Evolutionary conservation across 1,140 invertebrate species (phyloP).

Genomic region (Drosophila ogumai): DNA sequence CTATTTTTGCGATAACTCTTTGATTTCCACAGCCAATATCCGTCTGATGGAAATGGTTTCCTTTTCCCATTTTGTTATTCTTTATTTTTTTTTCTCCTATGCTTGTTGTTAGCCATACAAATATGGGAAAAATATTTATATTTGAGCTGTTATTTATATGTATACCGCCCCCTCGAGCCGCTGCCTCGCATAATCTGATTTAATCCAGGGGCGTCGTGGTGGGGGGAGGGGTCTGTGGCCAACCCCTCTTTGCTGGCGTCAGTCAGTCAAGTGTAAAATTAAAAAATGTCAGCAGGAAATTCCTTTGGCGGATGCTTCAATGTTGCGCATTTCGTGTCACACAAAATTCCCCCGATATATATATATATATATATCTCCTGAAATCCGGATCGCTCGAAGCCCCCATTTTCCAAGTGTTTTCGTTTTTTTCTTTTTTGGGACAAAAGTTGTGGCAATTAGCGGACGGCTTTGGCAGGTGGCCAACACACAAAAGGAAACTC

Average conservation of each 20-base stretch:
- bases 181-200: slow-evolving; percentile 56
- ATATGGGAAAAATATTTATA: slow-evolving; percentile 37
- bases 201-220: slow-evolving; percentile 48
- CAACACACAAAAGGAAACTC: slow-evolving; percentile 55
- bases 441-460: slow-evolving; percentile 67
- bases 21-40: slow-evolving; percentile 33
- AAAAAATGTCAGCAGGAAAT: slow-evolving; percentile 81
- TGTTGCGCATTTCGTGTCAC: slow-evolving; percentile 64
- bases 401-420: slow-evolving; percentile 11
- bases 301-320: slow-evolving; percentile 78
- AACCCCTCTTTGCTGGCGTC: slow-evolving; percentile 17
- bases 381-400: not conserved
- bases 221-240: not conserved
- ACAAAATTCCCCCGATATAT: slow-evolving; percentile 50
- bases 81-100: not conserved
- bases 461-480: slow-evolving; percentile 44
- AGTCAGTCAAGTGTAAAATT: slow-evolving; percentile 81
- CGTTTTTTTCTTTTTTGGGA: not conserved
- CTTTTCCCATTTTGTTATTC: slow-evolving; percentile 1
- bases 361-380: not conserved
- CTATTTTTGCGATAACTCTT: slow-evolving; percentile 29
- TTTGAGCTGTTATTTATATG: slow-evolving; percentile 33
- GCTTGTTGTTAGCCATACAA: slow-evolving; percentile 18
- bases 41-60: slow-evolving; percentile 26
- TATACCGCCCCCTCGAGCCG: not conserved